A percentile compares a stretch with the other conserved stretches of the same genome.
These are phyloP conservation scores for mouse (Mus musculus) DNA, from an alignment of 2,113 vertebrate genomes.

Conservation along the genomic window GRCm39 chr17:70592501-70593000, in stretches of 20 bases:
- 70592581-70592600: not conserved
- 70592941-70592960: not conserved
- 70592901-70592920: conserved; percentile 8
- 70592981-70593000: not conserved
- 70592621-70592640: not conserved
- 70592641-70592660: not conserved
- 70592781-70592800: not conserved
- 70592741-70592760: not conserved
- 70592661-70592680: not conserved
- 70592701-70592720: no score
- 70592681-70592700: not conserved
- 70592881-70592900: not conserved
- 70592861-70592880: not conserved
- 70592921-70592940: not conserved
- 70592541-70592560: rapidly evolving
- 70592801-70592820: conserved; percentile 19
- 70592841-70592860: not conserved
- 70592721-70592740: not conserved
- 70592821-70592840: not conserved
- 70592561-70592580: not conserved
- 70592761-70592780: not conserved
- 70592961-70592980: not conserved
- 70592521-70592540: not conserved
- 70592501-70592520: not conserved
- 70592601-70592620: not conserved